Conservation (phyloP, 2,113 vertebrate species). For the Psephotus haematonotus region DNA sequence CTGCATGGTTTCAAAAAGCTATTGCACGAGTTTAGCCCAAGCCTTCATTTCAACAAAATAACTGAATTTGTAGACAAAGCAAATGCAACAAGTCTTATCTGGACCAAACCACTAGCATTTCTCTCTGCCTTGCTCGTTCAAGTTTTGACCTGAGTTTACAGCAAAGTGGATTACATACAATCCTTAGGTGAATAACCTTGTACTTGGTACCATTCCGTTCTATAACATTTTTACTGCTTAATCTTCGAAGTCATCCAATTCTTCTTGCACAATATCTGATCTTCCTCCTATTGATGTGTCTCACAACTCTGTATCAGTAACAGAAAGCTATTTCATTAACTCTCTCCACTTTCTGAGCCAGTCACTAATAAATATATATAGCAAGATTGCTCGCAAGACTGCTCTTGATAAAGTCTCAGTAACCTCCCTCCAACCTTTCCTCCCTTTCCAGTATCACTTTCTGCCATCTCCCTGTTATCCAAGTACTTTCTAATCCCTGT, state of each 20-base stretch:
- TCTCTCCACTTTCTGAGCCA: not conserved
- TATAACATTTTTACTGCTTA: not conserved
- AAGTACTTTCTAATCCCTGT: not conserved
- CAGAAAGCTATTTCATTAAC: conserved; percentile 13
- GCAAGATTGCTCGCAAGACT: not conserved
- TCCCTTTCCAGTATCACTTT: not conserved
- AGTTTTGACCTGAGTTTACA: not conserved
- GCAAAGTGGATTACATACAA: conserved; percentile 16
- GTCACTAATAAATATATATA: not conserved
- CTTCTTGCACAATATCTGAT: not conserved
- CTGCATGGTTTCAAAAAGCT: not conserved
- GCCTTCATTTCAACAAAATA: not conserved
- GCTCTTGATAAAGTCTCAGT: not conserved
- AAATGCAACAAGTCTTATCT: not conserved
- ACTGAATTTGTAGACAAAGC: not conserved
- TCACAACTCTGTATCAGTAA: not conserved
- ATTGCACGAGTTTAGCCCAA: not conserved
- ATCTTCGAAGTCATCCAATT: conserved; percentile 23
- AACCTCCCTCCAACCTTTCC: not conserved
- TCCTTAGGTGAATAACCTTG: not conserved
- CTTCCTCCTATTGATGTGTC: not conserved
- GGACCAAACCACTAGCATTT: not conserved
- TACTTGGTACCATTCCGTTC: not conserved
- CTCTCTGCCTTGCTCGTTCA: not conserved
- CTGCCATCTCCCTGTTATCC: not conserved